phyloP scores from a whole-genome alignment of 2,797 vertebrate species.

The Acanthopagrus latus region DNA sequence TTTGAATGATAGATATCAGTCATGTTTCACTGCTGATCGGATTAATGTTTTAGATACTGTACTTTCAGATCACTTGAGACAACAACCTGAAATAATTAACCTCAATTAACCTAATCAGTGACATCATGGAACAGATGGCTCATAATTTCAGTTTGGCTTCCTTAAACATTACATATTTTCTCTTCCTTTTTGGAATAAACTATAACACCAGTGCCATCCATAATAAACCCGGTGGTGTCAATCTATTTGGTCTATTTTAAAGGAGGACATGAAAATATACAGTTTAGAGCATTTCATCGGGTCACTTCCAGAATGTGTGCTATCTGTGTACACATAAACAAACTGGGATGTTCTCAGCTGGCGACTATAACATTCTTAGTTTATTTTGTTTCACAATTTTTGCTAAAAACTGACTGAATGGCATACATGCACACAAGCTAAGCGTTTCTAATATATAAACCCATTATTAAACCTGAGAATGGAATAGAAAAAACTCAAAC shows the following conservation, averaged over 20 bases:
- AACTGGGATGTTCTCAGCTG: not conserved
- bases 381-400: not conserved
- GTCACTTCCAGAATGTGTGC: not conserved
- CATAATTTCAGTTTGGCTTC: not conserved
- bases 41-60: conserved; percentile 4
- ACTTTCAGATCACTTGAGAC: not conserved
- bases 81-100: not conserved
- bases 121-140: not conserved
- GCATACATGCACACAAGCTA: too few relatives aligned
- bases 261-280: not conserved
- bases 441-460: too few relatives aligned
- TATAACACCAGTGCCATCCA: not conserved
- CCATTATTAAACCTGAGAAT: too few relatives aligned
- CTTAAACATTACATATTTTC: not conserved
- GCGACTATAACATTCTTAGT: not conserved
- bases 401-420: not conserved
- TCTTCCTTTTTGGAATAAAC: not conserved
- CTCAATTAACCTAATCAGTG: too few relatives aligned
- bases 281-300: not conserved
- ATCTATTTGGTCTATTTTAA: not conserved
- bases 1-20: conserved; percentile 19
- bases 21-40: not conserved
- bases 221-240: not conserved
- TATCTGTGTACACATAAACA: not conserved
- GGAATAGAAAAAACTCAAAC: too few relatives aligned